These are phyloP conservation scores for Rotaria magnacalcarata DNA, from an alignment of 2,888 invertebrate species.

Conservation along the genomic window DNA sequence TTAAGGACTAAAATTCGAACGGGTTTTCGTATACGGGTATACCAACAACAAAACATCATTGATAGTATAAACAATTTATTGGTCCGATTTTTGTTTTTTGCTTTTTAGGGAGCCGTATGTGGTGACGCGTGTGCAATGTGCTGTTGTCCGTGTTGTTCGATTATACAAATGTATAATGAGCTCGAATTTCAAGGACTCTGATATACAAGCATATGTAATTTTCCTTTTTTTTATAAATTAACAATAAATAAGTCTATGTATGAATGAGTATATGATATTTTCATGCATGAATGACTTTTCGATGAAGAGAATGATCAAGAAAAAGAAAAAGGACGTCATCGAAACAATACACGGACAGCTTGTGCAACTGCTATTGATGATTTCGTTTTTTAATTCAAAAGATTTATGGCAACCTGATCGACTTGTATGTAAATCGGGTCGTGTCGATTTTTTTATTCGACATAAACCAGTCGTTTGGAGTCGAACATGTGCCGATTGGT, in stretches of 20 bases:
- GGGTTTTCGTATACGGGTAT: slow-evolving; percentile 42
- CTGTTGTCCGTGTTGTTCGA: slow-evolving; percentile 43
- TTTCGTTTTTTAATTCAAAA: neutral
- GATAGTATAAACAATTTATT: neutral
- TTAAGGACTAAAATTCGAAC: slow-evolving; percentile 45
- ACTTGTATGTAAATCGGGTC: slow-evolving; percentile 8
- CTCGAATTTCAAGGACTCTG: slow-evolving; percentile 44
- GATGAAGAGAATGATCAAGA: neutral
- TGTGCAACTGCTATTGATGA: neutral
- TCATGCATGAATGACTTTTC: neutral
- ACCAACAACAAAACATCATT: neutral
- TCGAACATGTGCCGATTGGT: slow-evolving; percentile 36
- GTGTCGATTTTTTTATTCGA: slow-evolving; percentile 11
- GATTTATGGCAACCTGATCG: slow-evolving; percentile 21
- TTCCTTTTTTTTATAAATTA: neutral
- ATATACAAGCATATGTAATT: neutral
- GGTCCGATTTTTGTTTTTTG: no score
- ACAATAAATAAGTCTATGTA: neutral
- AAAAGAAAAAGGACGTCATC: neutral
- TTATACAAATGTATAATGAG: slow-evolving; percentile 43
- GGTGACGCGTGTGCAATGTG: slow-evolving; percentile 28
- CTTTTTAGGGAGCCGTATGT: slow-evolving; percentile 6
- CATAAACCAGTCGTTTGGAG: neutral
- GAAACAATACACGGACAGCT: neutral
- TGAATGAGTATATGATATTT: neutral